These are phyloP conservation scores for Meteorus cinctellus DNA, from an alignment of 2,888 invertebrate species.

Conservation along the genomic window DNA sequence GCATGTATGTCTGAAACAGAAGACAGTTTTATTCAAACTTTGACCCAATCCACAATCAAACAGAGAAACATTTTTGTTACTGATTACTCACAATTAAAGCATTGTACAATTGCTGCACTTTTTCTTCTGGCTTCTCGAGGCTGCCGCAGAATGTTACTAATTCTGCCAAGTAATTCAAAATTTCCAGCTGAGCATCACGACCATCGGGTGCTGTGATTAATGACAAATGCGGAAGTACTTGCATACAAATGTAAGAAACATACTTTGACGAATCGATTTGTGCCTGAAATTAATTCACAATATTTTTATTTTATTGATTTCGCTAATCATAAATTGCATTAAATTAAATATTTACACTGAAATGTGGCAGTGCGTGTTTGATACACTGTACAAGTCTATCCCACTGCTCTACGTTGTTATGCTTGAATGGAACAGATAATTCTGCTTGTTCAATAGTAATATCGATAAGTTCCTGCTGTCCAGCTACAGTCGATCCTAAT, in stretches of 20 bases:
- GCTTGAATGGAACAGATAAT: conserved; percentile 81
- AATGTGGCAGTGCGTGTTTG: conserved; percentile 88
- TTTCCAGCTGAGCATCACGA: conserved; percentile 82
- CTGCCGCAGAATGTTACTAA: conserved; percentile 85
- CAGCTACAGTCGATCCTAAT: conserved; percentile 86
- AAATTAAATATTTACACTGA: conserved; percentile 82
- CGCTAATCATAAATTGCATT: conserved; percentile 12
- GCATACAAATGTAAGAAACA: conserved; percentile 87
- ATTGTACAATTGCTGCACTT: conserved; percentile 85
- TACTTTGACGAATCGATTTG: conserved; percentile 91
- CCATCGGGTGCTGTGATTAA: conserved; percentile 79
- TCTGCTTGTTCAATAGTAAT: conserved; percentile 91
- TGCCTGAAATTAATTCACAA: conserved; percentile 78
- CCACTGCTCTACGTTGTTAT: conserved; percentile 81
- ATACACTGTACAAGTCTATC: conserved; percentile 87
- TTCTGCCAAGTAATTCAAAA: conserved; percentile 91
- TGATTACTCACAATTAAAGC: conserved; percentile 81
- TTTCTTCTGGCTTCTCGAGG: conserved; percentile 82
- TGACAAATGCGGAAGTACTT: conserved; percentile 86
- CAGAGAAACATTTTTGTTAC: background rate
- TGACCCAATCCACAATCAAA: background rate
- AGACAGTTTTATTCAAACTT: conserved; percentile 12
- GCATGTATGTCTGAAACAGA: conserved; percentile 85
- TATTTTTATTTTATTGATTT: conserved; percentile 83
- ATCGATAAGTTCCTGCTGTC: conserved; percentile 90